Conservation (phyloP, 2,113 vertebrate genomes). For the Pluvianellus socialis region DNA sequence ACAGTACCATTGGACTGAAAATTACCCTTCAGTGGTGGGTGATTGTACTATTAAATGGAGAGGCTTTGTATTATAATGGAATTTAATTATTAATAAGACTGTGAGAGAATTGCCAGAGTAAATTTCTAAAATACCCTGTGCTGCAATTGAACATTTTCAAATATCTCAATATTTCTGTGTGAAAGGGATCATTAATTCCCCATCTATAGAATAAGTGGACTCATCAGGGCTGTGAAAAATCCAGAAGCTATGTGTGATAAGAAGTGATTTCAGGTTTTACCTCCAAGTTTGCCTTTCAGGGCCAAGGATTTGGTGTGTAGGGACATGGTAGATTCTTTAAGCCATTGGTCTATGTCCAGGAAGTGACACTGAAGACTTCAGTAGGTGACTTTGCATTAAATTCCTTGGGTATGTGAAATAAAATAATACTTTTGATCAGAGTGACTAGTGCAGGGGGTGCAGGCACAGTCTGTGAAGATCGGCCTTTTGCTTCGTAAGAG, state of each 20-base stretch:
- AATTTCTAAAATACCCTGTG: conserved; percentile 20
- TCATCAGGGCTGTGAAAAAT: background rate
- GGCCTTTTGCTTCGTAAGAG: background rate
- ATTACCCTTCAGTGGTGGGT: background rate
- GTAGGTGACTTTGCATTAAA: background rate
- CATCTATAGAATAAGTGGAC: background rate
- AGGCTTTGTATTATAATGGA: background rate
- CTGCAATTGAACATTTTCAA: background rate
- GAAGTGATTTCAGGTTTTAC: background rate
- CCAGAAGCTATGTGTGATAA: background rate
- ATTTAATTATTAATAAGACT: conserved; percentile 34
- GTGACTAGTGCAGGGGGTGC: background rate
- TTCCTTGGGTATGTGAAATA: background rate
- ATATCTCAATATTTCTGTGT: conserved; percentile 18
- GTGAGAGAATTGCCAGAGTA: background rate
- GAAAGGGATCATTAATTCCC: conserved; percentile 18
- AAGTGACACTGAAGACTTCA: background rate
- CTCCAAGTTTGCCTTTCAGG: background rate
- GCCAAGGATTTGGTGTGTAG: background rate
- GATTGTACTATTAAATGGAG: background rate
- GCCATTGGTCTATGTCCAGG: background rate
- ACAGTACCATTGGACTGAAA: background rate
- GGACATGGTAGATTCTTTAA: background rate
- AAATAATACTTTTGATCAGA: background rate
- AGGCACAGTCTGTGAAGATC: background rate